These are phyloP conservation scores for Subanguina moxae DNA, from an alignment of 1,140 invertebrate genomes.

Conservation along the genomic window DNA sequence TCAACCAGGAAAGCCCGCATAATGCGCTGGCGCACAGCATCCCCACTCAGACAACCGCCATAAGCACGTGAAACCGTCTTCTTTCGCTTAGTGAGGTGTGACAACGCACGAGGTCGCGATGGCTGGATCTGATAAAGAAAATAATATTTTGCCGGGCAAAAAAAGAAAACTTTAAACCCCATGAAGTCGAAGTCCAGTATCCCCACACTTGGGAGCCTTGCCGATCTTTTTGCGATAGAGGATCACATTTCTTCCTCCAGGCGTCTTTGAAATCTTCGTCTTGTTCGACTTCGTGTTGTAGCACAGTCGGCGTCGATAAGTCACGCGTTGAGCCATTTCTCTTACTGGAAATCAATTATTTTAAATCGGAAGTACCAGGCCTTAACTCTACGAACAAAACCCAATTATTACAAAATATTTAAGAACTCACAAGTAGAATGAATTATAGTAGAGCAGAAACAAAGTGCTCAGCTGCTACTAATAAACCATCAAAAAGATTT, in stretches of 20 bases:
- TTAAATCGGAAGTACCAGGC: too few species aligned
- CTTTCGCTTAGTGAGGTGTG: conserved; percentile 29
- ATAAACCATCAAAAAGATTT: too few species aligned
- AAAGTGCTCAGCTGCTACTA: too few species aligned
- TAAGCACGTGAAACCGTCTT: conserved; percentile 49
- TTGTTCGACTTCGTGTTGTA: conserved; percentile 96
- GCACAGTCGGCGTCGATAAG: conserved; percentile 85
- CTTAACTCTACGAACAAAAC: too few species aligned
- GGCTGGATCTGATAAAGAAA: too few species aligned
- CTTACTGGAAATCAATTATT: too few species aligned
- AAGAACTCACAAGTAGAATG: too few species aligned
- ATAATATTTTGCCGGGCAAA: too few species aligned
- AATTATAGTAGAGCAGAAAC: too few species aligned
- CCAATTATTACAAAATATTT: too few species aligned
- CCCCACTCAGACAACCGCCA: conserved; percentile 37
- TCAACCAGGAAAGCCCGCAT: conserved; percentile 40
- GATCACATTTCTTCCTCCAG: conserved; percentile 89
- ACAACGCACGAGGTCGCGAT: conserved; percentile 37
- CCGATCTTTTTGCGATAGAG: conserved; percentile 93
- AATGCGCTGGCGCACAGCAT: conserved; percentile 45
- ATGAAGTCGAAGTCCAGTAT: conserved; percentile 84
- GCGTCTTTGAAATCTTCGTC: conserved; percentile 84
- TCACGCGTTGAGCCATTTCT: conserved; percentile 87
- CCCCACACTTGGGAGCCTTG: conserved; percentile 78
- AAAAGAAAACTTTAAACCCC: too few species aligned